Base-by-base conservation (phyloP, 2,113 vertebrate genomes). In the Spea bombifrons region DNA sequence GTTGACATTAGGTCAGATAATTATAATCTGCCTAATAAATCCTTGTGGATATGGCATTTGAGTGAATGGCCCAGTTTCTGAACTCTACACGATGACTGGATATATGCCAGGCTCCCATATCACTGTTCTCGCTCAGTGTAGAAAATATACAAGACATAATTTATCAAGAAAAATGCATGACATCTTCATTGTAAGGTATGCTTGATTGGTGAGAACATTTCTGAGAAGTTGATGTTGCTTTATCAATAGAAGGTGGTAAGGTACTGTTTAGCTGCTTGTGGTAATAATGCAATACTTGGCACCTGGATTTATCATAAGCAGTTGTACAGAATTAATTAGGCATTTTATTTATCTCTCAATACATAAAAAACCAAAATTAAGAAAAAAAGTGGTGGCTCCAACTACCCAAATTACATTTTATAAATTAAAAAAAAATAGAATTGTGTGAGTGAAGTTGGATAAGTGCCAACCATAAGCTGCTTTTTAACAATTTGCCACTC, bases 231-330 rank as follows among this genome's bases (percentile, higher is more conserved):
- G 13, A 8, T 4, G 8, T 68, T 45, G 2, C 45, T 5, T 47
- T 68, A 68, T 68, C 9, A 68, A 46, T 7, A 47, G 13, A 68
- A 68, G 66, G 45, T 68, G 6, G 12, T 68, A 44, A 68, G 45
- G 66, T 68, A 68, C 66, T 13, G 45, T 12, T 68, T 47, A 10
- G 45, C 10, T 68, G 17, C 66, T 47, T 68, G 13, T 45, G 46
- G 66, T 68, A 12, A 47, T 47, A 15, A 3, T 68, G 45, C 66
- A 68, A 47, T 47, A 44, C 44, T 68, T 5, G 9, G 44, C 43
- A 15, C 47, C 66, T 48, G 44, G 10, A 48, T 68, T 68, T 68
- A 13, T 47, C 8, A 68, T 47, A n/a, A n/a, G n/a, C n/a, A n/a
- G n/a, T n/a, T n/a, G n/a, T n/a, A n/a, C n/a, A n/a, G n/a, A n/a